phyloP scores from a whole-genome alignment of 1,140 invertebrate species.

The Drosophila neocordata region DNA sequence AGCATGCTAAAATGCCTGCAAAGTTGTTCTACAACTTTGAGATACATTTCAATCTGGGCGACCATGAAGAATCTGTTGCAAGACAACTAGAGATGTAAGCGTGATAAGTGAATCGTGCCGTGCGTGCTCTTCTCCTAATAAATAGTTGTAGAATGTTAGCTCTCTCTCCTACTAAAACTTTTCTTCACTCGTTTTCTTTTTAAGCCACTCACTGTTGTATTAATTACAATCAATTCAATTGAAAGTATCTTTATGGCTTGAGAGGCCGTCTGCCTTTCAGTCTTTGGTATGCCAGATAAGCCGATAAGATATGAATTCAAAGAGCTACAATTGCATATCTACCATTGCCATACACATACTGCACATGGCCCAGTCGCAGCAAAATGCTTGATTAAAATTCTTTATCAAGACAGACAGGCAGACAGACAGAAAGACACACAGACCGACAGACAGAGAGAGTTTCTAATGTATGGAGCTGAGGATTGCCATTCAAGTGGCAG shows the following conservation, averaged over 20 bases:
- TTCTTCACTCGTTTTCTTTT: too few relatives aligned
- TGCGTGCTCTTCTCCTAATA: too few relatives aligned
- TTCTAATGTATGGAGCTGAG: slow-evolving; percentile 25
- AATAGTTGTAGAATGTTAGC: too few relatives aligned
- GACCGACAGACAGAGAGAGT: background rate
- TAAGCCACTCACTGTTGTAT: slow-evolving; percentile 38
- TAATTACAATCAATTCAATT: slow-evolving; percentile 72
- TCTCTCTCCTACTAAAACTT: background rate
- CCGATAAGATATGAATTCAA: slow-evolving; percentile 58
- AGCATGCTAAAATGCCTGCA: slow-evolving; percentile 37
- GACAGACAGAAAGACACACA: slow-evolving; percentile 29
- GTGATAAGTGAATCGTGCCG: background rate
- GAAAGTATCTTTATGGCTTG: slow-evolving; percentile 54
- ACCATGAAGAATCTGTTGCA: slow-evolving; percentile 36
- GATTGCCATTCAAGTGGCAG: slow-evolving; percentile 9
- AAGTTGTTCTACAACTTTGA: slow-evolving; percentile 36
- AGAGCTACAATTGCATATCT: slow-evolving; percentile 27
- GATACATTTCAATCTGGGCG: slow-evolving; percentile 53
- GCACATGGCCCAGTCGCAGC: slow-evolving; percentile 41
- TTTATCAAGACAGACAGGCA: slow-evolving; percentile 28
- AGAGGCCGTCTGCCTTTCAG: slow-evolving; percentile 36
- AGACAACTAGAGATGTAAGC: background rate
- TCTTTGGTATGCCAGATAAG: slow-evolving; percentile 65
- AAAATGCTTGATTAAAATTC: slow-evolving; percentile 52
- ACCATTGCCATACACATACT: slow-evolving; percentile 24